phyloP scores from a whole-genome alignment of 2,113 vertebrate genomes.

The Gasterosteus nipponicus region DNA sequence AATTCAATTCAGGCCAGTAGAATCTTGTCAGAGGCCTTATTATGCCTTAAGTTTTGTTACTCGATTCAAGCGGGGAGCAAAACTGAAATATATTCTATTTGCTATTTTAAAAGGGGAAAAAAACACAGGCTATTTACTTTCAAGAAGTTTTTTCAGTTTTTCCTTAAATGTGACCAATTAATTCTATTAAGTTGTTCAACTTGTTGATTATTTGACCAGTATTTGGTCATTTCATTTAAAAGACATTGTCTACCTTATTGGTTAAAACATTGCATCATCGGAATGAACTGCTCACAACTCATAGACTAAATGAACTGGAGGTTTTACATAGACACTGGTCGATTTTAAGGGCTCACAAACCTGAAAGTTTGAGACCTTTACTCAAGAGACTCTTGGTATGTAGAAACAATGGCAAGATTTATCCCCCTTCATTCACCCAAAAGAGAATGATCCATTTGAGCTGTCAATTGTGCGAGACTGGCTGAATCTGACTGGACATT shows the following conservation, averaged over 20 bases:
- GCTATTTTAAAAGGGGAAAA: too few species aligned
- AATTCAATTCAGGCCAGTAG: too few species aligned
- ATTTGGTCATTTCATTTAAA: background rate
- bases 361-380: background rate
- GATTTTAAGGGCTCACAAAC: background rate
- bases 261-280: background rate
- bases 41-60: too few species aligned
- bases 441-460: conserved; percentile 20
- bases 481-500: conserved; percentile 50
- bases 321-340: background rate
- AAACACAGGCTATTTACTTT: too few species aligned
- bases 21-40: too few species aligned
- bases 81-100: too few species aligned
- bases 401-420: background rate
- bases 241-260: background rate
- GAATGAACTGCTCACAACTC: background rate
- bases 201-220: background rate
- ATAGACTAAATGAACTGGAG: background rate
- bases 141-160: too few species aligned
- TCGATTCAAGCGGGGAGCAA: too few species aligned
- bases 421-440: background rate
- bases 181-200: background rate
- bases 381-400: background rate
- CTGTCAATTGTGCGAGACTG: conserved; percentile 33
- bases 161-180: background rate